phyloP scores from a whole-genome alignment of 1,140 invertebrate species.

The Ceratina calcarata region DNA sequence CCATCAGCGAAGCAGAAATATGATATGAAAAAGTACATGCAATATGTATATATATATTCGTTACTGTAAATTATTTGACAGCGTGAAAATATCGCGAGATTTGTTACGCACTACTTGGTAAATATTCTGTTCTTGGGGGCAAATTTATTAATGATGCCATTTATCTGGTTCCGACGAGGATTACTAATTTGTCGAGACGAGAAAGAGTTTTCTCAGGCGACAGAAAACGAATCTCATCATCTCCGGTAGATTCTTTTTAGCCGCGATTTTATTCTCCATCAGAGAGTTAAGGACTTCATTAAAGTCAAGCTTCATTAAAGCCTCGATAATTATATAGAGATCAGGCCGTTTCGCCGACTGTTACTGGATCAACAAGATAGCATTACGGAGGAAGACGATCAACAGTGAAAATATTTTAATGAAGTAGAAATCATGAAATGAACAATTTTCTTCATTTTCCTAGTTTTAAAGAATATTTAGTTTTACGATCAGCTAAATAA shows the following conservation, averaged over 20 bases:
- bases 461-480: too few relatives aligned
- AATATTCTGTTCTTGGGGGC: background rate
- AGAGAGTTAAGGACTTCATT: constrained; percentile 10
- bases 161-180: background rate
- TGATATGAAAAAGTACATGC: background rate
- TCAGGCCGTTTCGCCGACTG: background rate
- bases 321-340: constrained; percentile 14
- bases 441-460: too few relatives aligned
- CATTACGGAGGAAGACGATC: background rate
- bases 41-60: background rate
- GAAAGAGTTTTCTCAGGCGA: background rate
- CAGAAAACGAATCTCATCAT: background rate
- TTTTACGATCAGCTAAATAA: too few relatives aligned
- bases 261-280: constrained; percentile 1
- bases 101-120: too few relatives aligned
- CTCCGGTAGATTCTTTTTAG: constrained; percentile 1
- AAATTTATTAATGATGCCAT: constrained; percentile 11
- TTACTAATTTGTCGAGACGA: constrained; percentile 17
- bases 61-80: background rate
- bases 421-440: background rate
- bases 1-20: background rate
- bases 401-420: background rate
- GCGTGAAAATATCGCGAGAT: background rate
- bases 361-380: background rate
- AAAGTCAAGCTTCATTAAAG: constrained; percentile 10